These are phyloP conservation scores for Parotocinclus haroldoi DNA, from an alignment of 2,797 vertebrate species.

Conservation along the genomic window DNA sequence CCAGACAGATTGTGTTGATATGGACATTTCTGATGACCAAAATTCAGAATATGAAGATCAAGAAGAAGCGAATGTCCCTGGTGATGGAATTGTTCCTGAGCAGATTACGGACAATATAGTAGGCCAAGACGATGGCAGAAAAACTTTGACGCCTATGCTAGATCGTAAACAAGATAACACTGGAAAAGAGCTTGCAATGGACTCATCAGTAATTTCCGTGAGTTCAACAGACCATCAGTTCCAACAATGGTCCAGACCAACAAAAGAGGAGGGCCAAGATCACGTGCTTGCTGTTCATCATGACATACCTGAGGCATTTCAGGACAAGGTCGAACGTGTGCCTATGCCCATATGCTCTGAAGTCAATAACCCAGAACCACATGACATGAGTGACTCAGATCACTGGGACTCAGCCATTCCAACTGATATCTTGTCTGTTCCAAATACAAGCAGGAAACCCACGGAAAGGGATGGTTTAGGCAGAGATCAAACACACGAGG, in stretches of 20 bases:
- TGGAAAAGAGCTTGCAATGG: too few species aligned
- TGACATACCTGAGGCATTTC: conserved; percentile 8
- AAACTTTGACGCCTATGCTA: conserved; percentile 5
- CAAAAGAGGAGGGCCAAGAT: conserved; percentile 6
- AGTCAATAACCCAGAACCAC: conserved; percentile 2
- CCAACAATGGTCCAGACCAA: neutral
- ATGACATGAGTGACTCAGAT: conserved; percentile 30
- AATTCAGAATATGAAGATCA: neutral
- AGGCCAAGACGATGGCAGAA: conserved; percentile 5
- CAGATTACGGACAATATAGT: neutral
- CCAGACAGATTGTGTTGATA: conserved; percentile 13
- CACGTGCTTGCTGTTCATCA: neutral
- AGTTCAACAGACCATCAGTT: conserved; percentile 1
- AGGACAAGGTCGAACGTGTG: neutral
- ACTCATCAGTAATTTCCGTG: conserved; percentile 5
- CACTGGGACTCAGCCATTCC: neutral
- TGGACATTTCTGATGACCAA: conserved; percentile 26
- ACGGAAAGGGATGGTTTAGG: neutral
- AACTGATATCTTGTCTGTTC: neutral
- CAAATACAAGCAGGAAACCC: conserved; percentile 15
- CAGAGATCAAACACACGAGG: too few species aligned
- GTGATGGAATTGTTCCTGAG: neutral
- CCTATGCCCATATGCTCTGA: neutral
- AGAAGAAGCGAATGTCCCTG: neutral
- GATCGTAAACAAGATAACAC: conserved; percentile 38